phyloP scores from a whole-genome alignment of 64 coral and sea anemone genomes.

The Pocillopora damicornis region DNA sequence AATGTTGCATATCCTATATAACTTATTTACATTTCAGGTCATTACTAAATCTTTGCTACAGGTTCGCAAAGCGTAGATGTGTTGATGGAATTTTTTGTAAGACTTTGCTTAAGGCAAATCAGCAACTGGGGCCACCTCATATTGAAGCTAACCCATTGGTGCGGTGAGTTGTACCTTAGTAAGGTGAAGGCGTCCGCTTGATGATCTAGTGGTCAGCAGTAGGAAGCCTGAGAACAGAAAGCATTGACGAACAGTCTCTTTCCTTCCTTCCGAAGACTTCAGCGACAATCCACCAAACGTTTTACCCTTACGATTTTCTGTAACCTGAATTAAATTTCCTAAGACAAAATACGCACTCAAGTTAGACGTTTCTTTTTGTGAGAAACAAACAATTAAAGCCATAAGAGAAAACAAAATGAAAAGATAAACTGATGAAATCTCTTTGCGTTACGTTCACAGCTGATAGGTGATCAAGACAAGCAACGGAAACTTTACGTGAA shows the following conservation, averaged over 20 bases:
- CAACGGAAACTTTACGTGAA: neutral
- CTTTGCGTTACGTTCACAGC: neutral
- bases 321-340: slow-evolving; percentile 96
- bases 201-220: slow-evolving; percentile 83
- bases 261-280: slow-evolving; percentile 69
- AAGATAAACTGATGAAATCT: neutral
- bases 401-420: neutral
- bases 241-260: slow-evolving; percentile 84
- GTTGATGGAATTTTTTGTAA: too few relatives aligned
- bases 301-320: slow-evolving; percentile 80
- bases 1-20: too few relatives aligned
- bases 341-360: neutral
- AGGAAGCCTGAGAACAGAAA: slow-evolving; percentile 90
- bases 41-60: too few relatives aligned
- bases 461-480: neutral
- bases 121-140: neutral
- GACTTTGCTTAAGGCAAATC: too few relatives aligned
- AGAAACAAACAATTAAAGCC: neutral
- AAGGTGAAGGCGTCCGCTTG: slow-evolving; percentile 83
- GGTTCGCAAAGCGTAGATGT: too few relatives aligned
- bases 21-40: too few relatives aligned
- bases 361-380: neutral
- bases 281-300: slow-evolving; percentile 87
- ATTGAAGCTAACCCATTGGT: neutral
- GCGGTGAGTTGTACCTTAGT: slow-evolving; percentile 51